Evolutionary conservation across 2,113 vertebrate species (phyloP).

Genomic region (Plestiodon gilberti): DNA sequence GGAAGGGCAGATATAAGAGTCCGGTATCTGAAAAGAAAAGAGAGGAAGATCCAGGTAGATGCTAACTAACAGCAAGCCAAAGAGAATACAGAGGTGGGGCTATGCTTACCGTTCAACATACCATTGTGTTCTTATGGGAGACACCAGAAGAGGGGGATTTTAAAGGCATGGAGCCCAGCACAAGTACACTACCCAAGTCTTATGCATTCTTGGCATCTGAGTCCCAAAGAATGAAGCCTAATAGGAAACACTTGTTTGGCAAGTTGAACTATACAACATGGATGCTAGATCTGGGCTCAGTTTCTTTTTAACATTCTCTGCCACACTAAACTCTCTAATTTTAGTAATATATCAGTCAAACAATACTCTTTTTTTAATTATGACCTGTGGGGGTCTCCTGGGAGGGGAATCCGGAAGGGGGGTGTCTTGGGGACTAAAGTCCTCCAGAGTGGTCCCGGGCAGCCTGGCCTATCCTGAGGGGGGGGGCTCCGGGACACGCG

Average conservation of each 20-base stretch:
- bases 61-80: not conserved
- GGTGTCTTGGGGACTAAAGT: no score
- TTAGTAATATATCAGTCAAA: slow-evolving; percentile 3
- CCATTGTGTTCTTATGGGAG: not conserved
- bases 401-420: no score
- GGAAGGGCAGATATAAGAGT: not conserved
- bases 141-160: not conserved
- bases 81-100: not conserved
- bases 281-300: not conserved
- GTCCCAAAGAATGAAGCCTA: not conserved
- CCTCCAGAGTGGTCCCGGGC: no score
- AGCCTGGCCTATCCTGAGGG: no score
- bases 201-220: not conserved
- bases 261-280: not conserved
- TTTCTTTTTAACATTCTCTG: not conserved
- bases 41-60: not conserved
- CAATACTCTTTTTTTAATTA: not conserved
- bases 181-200: not conserved
- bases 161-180: not conserved
- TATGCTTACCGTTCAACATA: not conserved
- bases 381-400: no score
- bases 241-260: not conserved
- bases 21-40: not conserved
- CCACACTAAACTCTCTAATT: not conserved
- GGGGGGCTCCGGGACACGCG: no score